Conservation (phyloP, 1,140 invertebrate genomes). For the Solenopsis fugax region DNA sequence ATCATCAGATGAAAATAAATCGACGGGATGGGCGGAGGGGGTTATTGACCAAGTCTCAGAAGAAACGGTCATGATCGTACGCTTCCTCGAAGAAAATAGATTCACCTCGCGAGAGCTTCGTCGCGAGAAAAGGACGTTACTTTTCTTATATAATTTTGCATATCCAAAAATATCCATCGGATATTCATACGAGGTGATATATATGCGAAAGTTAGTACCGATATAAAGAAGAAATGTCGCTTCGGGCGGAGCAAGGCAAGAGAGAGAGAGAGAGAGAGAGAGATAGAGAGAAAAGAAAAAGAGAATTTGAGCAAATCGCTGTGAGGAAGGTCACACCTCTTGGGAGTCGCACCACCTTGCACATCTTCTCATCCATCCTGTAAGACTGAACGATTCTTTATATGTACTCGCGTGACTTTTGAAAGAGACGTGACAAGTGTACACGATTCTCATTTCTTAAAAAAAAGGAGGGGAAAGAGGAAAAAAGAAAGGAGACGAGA, state of each 20-base stretch:
- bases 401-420: constrained; percentile 57
- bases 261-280: neutral
- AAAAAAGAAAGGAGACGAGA: neutral
- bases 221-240: constrained; percentile 36
- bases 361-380: constrained; percentile 68
- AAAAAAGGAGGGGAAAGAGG: neutral
- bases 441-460: constrained; percentile 53
- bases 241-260: neutral
- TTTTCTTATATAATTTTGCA: constrained; percentile 29
- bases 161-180: constrained; percentile 23
- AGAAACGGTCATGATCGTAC: neutral
- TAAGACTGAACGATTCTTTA: constrained; percentile 78
- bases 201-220: constrained; percentile 24
- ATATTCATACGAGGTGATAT: constrained; percentile 26
- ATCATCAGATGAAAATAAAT: constrained; percentile 2
- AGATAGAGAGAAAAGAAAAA: neutral
- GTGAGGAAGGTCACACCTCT: constrained; percentile 32
- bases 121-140: neutral
- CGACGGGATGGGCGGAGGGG: neutral
- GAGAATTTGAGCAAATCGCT: constrained; percentile 22
- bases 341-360: constrained; percentile 25
- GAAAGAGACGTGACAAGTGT: constrained; percentile 32
- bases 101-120: neutral
- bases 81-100: constrained; percentile 11
- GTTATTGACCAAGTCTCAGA: neutral